Base-by-base conservation (phyloP, 2,888 invertebrate species). In the Synanthedon myopaeformis region DNA sequence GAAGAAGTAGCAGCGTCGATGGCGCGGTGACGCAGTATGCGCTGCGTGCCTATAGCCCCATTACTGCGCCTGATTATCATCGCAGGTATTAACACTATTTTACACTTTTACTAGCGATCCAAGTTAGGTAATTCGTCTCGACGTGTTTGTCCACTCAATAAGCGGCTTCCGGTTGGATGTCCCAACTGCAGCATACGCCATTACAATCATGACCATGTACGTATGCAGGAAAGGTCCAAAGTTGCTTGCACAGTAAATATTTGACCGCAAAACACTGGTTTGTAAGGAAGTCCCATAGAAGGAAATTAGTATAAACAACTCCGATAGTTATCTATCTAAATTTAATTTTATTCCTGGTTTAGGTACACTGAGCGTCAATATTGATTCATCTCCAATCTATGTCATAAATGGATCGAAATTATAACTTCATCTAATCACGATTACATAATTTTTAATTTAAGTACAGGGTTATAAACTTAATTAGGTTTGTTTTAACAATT, bases 1-100 rank as follows among this genome's bases (percentile, higher is more conserved):
- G 58, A 51, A 57, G 56, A 52, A 53, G 56, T 54, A 54, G 45
- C 61, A 57, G 61, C 59, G 23, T 74, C 70, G 71, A 82, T 82
- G 84, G 79, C 62, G 75, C 74, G 84, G 83, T 84, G 82, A 83
- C 80, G 70, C 81, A 82, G 79, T 67, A 86, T 86, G 86, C 76
- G 74, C 70, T 75, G 75, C 65, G 78, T 63, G 79, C 77, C 74
- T 65, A 64, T 80, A 55, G 82, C 83, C 78, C 81, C 80, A 55
- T 61, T 85, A 28, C 64, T 85, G 84, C 82, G 85, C 80, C 83
- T 86, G 42, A 64, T 86, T 35, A 61, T 85, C 54, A 61, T 86
- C 58, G 79, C 83, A 75, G 81, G 86, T 84, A 52, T 35, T 6
- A 28, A 28, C 28, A 28, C 2, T 28, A 28, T 28, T 6, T 6